Base-by-base conservation (phyloP, 2,797 vertebrate species). In the Lophius americanus region DNA sequence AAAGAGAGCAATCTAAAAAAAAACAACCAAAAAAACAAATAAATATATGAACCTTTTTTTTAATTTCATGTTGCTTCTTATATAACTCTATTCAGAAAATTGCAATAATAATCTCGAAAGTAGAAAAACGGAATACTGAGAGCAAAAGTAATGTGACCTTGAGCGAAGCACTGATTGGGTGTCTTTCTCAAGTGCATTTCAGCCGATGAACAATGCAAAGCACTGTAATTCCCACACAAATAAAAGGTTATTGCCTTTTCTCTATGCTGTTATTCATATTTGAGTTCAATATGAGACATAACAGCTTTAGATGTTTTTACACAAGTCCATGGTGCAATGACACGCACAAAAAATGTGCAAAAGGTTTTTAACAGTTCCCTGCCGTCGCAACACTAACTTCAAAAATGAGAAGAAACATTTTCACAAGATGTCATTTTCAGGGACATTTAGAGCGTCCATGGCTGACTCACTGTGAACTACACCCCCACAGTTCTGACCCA, bases 401-500 rank as follows among this genome's bases (percentile, higher is more conserved):
- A 52, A 4, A 47, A 52, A 63, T 63, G 43, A 66, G 43, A 23
- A 46, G 54, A n/a, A 48, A 59, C 51, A 32, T 11, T 62, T 58
- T 39, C 0, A 10, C 7, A 42, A 41, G 57, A 42, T 12, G 10
- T 57, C 37, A 12, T 60, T 65, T 38, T 33, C 1, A 68, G 69
- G 39, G 37, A 44, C 39, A 43, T 36, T 59, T 48, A 8, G 46
- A 37, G 9, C 51, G 57, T 51, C 12, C 38, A 38, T 50, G 13
- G 50, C 53, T 70, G 70, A 77, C 70, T 79, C 76, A 75, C 47
- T 33, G 60, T 33, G 36, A 64, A 59, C 64, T 70, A 33, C 56
- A 59, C 82, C 50, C 77, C 75, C 70, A 80, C 81, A 75, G 73
- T n/a, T 11, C 64, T 78, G 83, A 85, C 74, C 80, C 59, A 41